Evolutionary conservation across 2,113 vertebrate genomes (phyloP), one percentile per base, ranked within the genome.

Genomic region (Chaetops frenatus): DNA sequence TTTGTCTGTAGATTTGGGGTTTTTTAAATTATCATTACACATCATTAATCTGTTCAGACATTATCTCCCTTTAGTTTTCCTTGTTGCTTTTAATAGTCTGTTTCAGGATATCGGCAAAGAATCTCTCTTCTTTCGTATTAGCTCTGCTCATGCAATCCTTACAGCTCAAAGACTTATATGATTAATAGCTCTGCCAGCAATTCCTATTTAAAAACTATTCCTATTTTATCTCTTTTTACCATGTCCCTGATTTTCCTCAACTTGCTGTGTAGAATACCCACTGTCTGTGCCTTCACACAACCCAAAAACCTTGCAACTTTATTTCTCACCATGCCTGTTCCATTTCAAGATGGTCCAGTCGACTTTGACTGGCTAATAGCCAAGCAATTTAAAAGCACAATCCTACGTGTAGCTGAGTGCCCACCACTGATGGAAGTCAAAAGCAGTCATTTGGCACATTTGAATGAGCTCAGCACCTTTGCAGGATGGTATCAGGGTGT

Each of bases 161-260:
- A 65, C n/a, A 72, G 66, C 93, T 95, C 65, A 31, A 88, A 97
- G 83, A 73, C 53, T 69, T 50, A 19, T 7, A 42, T 97, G 95
- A 97, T 97, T 96, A 96, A 97, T 84, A 94, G 88, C 67, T 73
- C 92, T 96, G 95, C 94, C 90, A 96, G 61, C 45, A 70, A 82
- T 87, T 86, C 94, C 85, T 79, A 92, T 95, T 97, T 95, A 93
- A 97, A 96, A 96, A 92, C 62, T 70, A 94, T 53, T 74, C 80
- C 81, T 80, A 61, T 70, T 92, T 96, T 81, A 82, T 33, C 51
- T 84, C 76, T 89, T 93, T 86, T 69, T 45, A 60, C 44, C 11
- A 45, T 47, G 57, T 47, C 47, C 56, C 95, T 61, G 51, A 79
- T 94, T 95, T 95, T 95, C 84, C 50, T 87, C 48, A 86, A 38